Evolutionary conservation across 92 coral and sea anemone species (phyloP), one percentile per base, ranked within the genome.

Genomic region (Hydrozoanthus gracilis): DNA sequence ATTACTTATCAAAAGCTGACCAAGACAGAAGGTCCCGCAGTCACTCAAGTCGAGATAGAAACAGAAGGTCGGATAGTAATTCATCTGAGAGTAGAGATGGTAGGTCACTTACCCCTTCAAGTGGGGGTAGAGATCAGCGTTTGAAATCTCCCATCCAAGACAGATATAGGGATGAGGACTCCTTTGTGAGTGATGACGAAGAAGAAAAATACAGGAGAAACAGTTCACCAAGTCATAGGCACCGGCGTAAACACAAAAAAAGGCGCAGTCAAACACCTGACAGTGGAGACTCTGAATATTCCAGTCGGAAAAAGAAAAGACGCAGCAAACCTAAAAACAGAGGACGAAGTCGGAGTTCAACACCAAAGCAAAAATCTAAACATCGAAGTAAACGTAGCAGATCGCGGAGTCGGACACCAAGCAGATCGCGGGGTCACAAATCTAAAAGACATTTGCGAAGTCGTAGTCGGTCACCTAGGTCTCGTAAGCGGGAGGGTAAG

Each of bases 401-500:
- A 11, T 91, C 95, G 15, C 80, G 95, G 44, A 91, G 96, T 64
- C 88, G 85, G 44, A 82, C 95, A 16, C 95, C 95, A 1, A 93
- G 88, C 87, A 94, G 89, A 82, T 95, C 87, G 27, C 90, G 88
- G 44, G 89, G 90, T 66, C 91, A 86, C 44, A 91, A 83, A 71
- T 74, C 78, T 27, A 83, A 88, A 65, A 89, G 89, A 68, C 91
- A 87, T 60, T 85, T 87, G 2, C 89, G 92, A 74, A 93, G 92
- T 54, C 90, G 16, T 15, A 91, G 90, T 18, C 90, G 70, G 44
- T 89, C 96, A n/a, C 89, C 82, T 3, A 88, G 93, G 56, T 87
- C 88, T 10, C 91, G 52, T 46, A 87, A 85, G 78, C 87, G 91
- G 89, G 95, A 88, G 89, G 96, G 92, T 91, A 96, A 93, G 98